A percentile compares a stretch with the other conserved stretches of the same genome.
Evolutionary conservation across 1,140 invertebrate species (phyloP).

Genomic region (Goniozus legneri): DNA sequence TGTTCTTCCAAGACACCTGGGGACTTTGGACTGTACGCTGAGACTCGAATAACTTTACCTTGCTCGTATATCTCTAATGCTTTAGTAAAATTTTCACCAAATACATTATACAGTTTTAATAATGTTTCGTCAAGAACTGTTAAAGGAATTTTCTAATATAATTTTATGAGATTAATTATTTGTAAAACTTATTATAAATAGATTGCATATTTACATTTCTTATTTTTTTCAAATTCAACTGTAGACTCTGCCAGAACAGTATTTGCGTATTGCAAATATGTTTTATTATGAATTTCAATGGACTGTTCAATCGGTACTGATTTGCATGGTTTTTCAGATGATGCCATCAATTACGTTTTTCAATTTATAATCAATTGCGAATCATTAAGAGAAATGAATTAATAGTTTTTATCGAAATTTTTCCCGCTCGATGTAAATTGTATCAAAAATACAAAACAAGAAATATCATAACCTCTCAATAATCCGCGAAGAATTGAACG

Average conservation of each 20-base stretch:
- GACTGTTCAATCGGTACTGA: too few relatives aligned
- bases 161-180: constrained; percentile 4
- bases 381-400: too few relatives aligned
- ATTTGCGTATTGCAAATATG: constrained; percentile 14
- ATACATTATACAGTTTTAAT: constrained; percentile 55
- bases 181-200: neutral
- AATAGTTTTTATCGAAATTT: too few relatives aligned
- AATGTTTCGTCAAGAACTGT: constrained; percentile 55
- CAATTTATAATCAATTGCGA: too few relatives aligned
- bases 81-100: constrained; percentile 56
- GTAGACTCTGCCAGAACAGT: constrained; percentile 26
- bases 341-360: too few relatives aligned
- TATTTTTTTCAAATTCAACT: constrained; percentile 29
- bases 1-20: constrained; percentile 34
- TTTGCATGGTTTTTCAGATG: too few relatives aligned
- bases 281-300: too few relatives aligned
- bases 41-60: constrained; percentile 46
- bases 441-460: too few relatives aligned
- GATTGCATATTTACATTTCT: constrained; percentile 27
- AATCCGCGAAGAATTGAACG: too few relatives aligned
- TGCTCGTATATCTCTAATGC: constrained; percentile 61
- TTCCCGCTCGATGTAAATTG: too few relatives aligned
- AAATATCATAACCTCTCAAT: too few relatives aligned
- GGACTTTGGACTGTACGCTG: constrained; percentile 36
- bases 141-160: constrained; percentile 5